phyloP scores from a whole-genome alignment of 2,113 vertebrate species.

The Galemys pyrenaicus region DNA sequence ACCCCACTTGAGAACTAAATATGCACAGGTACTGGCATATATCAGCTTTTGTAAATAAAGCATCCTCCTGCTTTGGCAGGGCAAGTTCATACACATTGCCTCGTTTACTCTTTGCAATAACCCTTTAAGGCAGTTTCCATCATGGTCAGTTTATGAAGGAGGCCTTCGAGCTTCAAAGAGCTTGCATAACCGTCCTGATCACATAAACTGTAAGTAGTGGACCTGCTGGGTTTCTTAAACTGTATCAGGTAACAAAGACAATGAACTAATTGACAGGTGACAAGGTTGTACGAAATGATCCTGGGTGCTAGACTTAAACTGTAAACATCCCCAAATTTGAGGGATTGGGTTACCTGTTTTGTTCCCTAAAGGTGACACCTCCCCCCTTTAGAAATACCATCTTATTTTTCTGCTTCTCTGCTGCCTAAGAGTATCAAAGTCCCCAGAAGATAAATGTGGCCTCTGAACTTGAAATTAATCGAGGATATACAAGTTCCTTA shows the following conservation, averaged over 20 bases:
- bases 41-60: neutral
- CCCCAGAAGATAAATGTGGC: neutral
- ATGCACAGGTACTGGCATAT: neutral
- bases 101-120: neutral
- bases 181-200: neutral
- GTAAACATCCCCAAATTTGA: neutral
- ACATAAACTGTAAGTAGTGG: neutral
- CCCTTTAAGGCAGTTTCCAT: too few relatives aligned
- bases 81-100: rapidly evolving
- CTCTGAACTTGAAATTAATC: neutral
- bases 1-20: neutral
- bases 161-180: neutral
- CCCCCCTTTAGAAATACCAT: neutral
- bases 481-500: neutral
- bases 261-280: neutral
- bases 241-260: neutral
- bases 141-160: neutral
- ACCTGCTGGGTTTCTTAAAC: neutral
- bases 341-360: neutral
- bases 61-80: neutral
- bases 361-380: too few relatives aligned
- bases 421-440: neutral
- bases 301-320: neutral
- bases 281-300: neutral
- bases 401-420: neutral